Percentiles rank a stretch among this genome's conserved stretches.
Evolutionary conservation across 1,140 invertebrate species (phyloP).

Genomic region (Calephelis virginiensis): DNA sequence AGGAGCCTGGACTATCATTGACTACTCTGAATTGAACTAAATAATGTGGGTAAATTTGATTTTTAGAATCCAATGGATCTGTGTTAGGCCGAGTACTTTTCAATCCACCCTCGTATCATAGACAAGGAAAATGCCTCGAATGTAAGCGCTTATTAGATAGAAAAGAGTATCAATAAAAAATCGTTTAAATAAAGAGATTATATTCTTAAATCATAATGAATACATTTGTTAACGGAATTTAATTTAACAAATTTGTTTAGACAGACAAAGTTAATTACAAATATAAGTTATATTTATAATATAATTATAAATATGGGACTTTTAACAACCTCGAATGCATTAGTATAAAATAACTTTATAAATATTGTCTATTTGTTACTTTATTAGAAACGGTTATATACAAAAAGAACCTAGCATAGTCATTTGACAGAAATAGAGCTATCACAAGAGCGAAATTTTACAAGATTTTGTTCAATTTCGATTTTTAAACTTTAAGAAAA

Average conservation of each 20-base stretch:
- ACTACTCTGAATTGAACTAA: no score
- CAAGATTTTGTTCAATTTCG: no score
- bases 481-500: no score
- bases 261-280: not conserved
- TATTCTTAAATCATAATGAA: conserved; percentile 60
- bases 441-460: no score
- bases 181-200: conserved; percentile 42
- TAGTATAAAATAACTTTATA: not conserved
- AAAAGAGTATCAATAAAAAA: not conserved
- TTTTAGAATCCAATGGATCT: no score
- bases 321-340: not conserved
- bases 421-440: no score
- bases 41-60: no score
- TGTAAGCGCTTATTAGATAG: no score
- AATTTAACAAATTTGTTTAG: not conserved
- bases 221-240: conserved; percentile 38
- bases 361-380: conserved; percentile 3
- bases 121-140: no score
- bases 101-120: no score
- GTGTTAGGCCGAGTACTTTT: no score
- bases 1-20: no score
- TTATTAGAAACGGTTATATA: not conserved
- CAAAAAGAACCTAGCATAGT: not conserved
- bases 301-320: not conserved
- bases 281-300: not conserved